Evolutionary conservation across 2,113 vertebrate species (phyloP), one percentile per base, ranked within the genome.

Genomic region (Cryptotis parvus): DNA sequence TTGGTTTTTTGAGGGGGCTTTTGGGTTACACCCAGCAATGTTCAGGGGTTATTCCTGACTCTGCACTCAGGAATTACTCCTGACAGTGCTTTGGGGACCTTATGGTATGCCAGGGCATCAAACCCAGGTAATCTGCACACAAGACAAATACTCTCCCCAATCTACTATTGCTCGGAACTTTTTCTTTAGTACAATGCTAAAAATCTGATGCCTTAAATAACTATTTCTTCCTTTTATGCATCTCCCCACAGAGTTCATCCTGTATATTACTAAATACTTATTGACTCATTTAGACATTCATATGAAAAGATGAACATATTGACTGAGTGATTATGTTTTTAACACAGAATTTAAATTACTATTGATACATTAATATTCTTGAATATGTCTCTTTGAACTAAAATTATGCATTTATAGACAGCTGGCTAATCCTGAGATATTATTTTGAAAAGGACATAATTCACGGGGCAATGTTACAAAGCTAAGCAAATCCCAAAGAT

Each of bases 331-430:
- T 65, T 90, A 31, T 55, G 87, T 95, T 78, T 74, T 63, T 73
- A 92, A 68, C 20, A 84, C 8, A 79, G 31, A 90, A 85, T 65
- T 65, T 76, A 90, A 91, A 86, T 92, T 81, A 79, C 24, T 92
- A 91, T 83, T 9, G 16, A 91, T 91, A 33, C 31, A 63, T 87
- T 84, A 58, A 76, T 75, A 73, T 77, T 93, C 81, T 84, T 87
- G 9, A 95, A 61, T 76, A 87, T 82, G 41, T 3, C n/a, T 84
- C 37, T 61, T 89, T 89, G 33, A 91, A 70, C 61, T 49, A 91
- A 92, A 95, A 33, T 68, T 76, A 93, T 6, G 41, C 16, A 84
- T 78, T 84, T 87, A 84, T 35, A 72, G 77, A 92, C 33, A 78
- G 4, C 31, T 89, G 49, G 26, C 9, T 90, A 70, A 69, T 41